phyloP scores from a whole-genome alignment of 2,888 invertebrate species.

The Latrodectus hesperus region DNA sequence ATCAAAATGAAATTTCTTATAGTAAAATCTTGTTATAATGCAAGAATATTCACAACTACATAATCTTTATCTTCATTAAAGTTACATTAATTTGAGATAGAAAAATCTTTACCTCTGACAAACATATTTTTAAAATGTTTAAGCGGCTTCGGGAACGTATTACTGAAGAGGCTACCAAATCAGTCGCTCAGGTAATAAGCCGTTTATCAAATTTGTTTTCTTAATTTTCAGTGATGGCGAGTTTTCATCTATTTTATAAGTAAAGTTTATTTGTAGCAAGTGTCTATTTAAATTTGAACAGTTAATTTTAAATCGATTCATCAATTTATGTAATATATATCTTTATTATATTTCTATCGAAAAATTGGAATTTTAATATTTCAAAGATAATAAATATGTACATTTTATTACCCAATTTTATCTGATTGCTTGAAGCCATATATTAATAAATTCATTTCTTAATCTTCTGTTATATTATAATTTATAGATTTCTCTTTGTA shows the following conservation, averaged over 20 bases:
- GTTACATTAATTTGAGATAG: no score
- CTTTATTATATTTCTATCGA: neutral
- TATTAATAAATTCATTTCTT: neutral
- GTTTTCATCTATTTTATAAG: neutral
- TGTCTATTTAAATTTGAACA: neutral
- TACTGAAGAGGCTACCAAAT: slow-evolving; percentile 63
- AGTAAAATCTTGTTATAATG: no score
- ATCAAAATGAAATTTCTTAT: no score
- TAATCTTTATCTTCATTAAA: no score
- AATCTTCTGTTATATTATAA: neutral
- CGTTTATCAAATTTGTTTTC: no score
- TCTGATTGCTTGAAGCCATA: neutral
- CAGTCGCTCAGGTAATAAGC: slow-evolving; percentile 51
- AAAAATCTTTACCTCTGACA: no score
- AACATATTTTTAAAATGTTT: slow-evolving; percentile 39
- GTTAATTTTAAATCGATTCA: neutral
- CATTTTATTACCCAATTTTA: neutral
- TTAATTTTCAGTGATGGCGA: no score
- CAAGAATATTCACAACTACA: no score
- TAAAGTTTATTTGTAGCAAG: neutral
- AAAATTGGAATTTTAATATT: neutral
- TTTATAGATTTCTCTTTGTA: no score
- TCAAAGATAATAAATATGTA: neutral
- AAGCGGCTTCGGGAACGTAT: slow-evolving; percentile 54
- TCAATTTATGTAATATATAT: neutral